A percentile compares a stretch with the other conserved stretches of the same genome.
These are phyloP conservation scores for Tetragnatha versicolor DNA, from an alignment of 1,140 invertebrate genomes.

Conservation along the genomic window DNA sequence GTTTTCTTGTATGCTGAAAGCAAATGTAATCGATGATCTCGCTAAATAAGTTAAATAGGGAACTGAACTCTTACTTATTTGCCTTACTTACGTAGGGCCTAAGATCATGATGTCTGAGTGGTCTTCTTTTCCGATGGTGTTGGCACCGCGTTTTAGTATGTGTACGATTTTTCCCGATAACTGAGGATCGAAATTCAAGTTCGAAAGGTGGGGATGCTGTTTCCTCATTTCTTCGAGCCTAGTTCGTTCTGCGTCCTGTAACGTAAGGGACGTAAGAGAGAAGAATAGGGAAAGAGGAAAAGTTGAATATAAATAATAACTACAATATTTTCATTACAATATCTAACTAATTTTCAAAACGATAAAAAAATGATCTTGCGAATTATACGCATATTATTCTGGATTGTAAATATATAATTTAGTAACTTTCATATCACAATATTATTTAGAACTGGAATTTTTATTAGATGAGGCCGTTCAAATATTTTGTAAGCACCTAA, in stretches of 20 bases:
- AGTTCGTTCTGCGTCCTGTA: constrained; percentile 10
- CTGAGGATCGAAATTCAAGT: constrained; percentile 71
- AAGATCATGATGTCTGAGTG: constrained; percentile 66
- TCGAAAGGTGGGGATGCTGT: constrained; percentile 69
- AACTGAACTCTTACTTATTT: neutral
- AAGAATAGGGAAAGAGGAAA: no score
- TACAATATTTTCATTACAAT: no score
- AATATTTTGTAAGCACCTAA: no score
- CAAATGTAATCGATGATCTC: neutral
- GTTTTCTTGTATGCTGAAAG: constrained; percentile 67
- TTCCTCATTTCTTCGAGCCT: constrained; percentile 65
- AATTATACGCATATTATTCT: no score
- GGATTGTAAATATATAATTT: no score
- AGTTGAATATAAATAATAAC: no score
- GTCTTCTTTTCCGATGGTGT: constrained; percentile 66
- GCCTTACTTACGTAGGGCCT: constrained; percentile 67
- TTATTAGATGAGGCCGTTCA: no score
- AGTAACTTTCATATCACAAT: no score
- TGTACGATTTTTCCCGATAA: constrained; percentile 70
- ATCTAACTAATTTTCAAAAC: no score
- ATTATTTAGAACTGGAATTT: no score
- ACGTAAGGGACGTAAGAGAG: no score
- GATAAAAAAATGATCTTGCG: no score
- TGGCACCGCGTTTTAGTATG: constrained; percentile 67
- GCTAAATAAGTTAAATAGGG: neutral